Base-by-base conservation (phyloP, 2,888 invertebrate species). In the Melieria picta region DNA sequence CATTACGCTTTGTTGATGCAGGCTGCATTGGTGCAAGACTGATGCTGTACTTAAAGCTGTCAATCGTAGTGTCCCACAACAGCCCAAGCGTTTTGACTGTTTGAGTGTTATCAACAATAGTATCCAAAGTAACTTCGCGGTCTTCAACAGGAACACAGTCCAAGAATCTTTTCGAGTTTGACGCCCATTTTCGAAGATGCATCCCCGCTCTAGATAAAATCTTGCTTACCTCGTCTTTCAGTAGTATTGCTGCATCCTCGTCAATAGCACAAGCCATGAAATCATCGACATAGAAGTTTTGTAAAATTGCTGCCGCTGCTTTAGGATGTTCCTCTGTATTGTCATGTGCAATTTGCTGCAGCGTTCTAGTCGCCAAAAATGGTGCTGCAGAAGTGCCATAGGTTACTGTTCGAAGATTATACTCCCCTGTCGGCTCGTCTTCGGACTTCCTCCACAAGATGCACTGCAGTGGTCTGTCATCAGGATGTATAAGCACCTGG, bases 351-450 rank as follows among this genome's bases (percentile, higher is more conserved):
- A 46, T 30, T 57, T 67, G 66, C 42, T 47, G 46, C 13, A 67
- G 46, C 7, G 45, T 55, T 65, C 65, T 65, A 11, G 55, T 65
- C 50, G 65, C 42, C n/a, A 65, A 13, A 52, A 52, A 64, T 43
- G 52, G 64, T 43, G 64, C 64, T 13, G 64, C 47, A 4, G 50
- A 48, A 46, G 52, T 65, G 5, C 30, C 57, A 65, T 57, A 56
- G 7, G 65, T 65, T 6, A 56, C 55, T 4, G 45, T 45, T 45
- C 50, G 55, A 9, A 80, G 61, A n/a, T 74, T 72, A 58, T 74
- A 80, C 10, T 77, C 72, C 30, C 69, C 30, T 7, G 79, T 55
- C 4, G 43, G 43, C 7, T 65, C 43, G 6, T 13, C n/a, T 7
- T 13, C 56, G 13, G 55, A 11, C 4, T 65, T 43, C 45, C 55